Base-by-base conservation (phyloP, 2,797 vertebrate species). In the Pyrocephalus nanus region DNA sequence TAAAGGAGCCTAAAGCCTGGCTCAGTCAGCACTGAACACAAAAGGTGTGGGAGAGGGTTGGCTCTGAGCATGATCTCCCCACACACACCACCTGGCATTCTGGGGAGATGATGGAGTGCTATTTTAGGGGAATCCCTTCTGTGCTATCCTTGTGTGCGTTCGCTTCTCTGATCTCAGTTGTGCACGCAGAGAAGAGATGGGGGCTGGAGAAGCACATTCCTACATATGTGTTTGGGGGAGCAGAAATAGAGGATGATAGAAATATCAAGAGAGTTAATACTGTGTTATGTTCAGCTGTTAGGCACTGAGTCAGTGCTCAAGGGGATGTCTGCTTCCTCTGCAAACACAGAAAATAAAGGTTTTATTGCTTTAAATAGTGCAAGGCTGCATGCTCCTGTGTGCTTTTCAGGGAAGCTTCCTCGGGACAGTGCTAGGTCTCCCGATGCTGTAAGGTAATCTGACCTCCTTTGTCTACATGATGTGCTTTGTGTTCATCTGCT, bases 51-150 rank as follows among this genome's bases (percentile, higher is more conserved):
- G 62, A 75, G 62, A 42, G 62, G 38, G 17, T 32, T 90, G 88
- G 92, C 83, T 90, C 67, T 47, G 55, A 57, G 77, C 86, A 47
- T 27, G 43, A 23, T 48, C 66, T 90, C 64, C 71, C 76, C 45
- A 47, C 66, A 1, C 42, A 5, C 43, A 60, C 66, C 88, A 67
- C 23, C 92, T 93, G 95, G 51, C 4, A 2, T 62, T 64, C 45
- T 6, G 43, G 43, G 57, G 73, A 50, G 21, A 30, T 9, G 73
- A 25, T 27, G n/a, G 15, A 19, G 50, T 20, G 92, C 93, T 92
- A 88, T 94, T 96, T 96, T 95, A 67, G 93, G 86, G 86, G 93
- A 78, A 92, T 95, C 88, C 92, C 77, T 92, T 82, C 94, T 94
- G 92, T 85, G 95, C 84, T 75, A 1, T 22, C 50, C 66, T 48